phyloP scores from a whole-genome alignment of 1,140 invertebrate species.

The Neelides sp. region DNA sequence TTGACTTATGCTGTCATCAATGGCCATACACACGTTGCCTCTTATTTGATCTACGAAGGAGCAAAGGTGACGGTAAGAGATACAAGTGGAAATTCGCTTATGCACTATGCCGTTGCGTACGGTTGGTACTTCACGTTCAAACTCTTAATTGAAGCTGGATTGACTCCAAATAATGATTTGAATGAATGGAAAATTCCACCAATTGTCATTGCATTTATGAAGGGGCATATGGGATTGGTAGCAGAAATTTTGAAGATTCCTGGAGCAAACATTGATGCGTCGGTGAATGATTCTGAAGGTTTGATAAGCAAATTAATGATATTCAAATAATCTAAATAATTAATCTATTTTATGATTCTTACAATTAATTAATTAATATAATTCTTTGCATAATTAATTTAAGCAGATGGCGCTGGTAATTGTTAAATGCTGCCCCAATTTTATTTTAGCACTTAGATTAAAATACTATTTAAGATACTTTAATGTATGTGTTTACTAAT shows the following conservation, averaged over 20 bases:
- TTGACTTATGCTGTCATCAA: slow-evolving; percentile 43
- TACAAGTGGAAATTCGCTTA: slow-evolving; percentile 40
- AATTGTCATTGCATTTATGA: slow-evolving; percentile 40
- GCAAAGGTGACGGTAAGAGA: slow-evolving; percentile 39
- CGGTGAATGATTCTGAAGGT: slow-evolving; percentile 31
- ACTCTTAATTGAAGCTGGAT: slow-evolving; percentile 41
- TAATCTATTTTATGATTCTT: neutral
- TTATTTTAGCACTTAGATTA: too few relatives aligned
- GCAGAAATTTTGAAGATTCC: slow-evolving; percentile 38
- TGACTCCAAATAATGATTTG: slow-evolving; percentile 34
- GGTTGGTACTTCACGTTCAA: slow-evolving; percentile 44
- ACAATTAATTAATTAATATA: too few relatives aligned
- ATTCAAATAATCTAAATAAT: neutral
- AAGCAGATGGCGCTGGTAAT: too few relatives aligned
- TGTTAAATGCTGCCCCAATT: too few relatives aligned
- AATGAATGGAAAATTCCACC: slow-evolving; percentile 45
- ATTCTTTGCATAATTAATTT: too few relatives aligned
- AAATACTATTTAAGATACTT: too few relatives aligned
- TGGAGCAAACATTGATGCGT: slow-evolving; percentile 42
- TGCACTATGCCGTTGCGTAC: slow-evolving; percentile 46
- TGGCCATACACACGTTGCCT: slow-evolving; percentile 41
- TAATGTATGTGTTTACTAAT: too few relatives aligned
- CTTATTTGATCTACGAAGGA: slow-evolving; percentile 40
- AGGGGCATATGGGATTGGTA: slow-evolving; percentile 42
- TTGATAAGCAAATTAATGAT: neutral